Evolutionary conservation across 2,888 invertebrate species (phyloP), one percentile per base, ranked within the genome.

Genomic region (Abscondita cerata): DNA sequence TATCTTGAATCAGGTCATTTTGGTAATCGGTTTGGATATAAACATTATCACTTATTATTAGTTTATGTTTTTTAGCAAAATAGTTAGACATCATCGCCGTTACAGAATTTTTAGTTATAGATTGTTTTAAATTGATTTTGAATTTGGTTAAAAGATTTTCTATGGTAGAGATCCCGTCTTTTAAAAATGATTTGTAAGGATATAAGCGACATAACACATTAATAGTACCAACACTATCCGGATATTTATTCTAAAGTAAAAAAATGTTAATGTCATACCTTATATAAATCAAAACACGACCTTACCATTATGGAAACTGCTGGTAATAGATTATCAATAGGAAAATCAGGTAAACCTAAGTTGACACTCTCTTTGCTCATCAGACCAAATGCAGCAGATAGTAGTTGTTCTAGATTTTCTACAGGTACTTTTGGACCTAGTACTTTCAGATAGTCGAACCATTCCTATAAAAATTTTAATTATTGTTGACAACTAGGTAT

Each of bases 261-360:
- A 25, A 44, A 36, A 44, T 3, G 2, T 13, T 36, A 15, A 44
- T 44, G 12, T 13, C 13, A 15, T 44, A 5, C 13, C 15, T 9
- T 13, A 13, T 44, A 8, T 8, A n/a, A 44, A 31, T 19, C 13
- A 18, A 50, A n/a, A n/a, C n/a, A n/a, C n/a, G n/a, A 25, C 6
- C 77, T 80, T 82, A 87, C 93, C 86, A 93, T 73, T 64, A 94
- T 85, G 64, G 82, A 78, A 2, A 89, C 90, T 25, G 89, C 87
- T 3, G 85, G 77, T 0, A 82, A 80, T 50, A 96, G 79, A 80
- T 89, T 93, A 74, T 95, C 94, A 1, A 95, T 78, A 0, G 98
- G 97, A 78, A 97, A 96, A 81, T 96, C 95, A 0, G 96, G 96
- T 59, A 98, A 80, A 56, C 89, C 90, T 57, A 95, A 83, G 59